Conservation (phyloP, 2,113 vertebrate species). For the Myrmecobius fasciatus region DNA sequence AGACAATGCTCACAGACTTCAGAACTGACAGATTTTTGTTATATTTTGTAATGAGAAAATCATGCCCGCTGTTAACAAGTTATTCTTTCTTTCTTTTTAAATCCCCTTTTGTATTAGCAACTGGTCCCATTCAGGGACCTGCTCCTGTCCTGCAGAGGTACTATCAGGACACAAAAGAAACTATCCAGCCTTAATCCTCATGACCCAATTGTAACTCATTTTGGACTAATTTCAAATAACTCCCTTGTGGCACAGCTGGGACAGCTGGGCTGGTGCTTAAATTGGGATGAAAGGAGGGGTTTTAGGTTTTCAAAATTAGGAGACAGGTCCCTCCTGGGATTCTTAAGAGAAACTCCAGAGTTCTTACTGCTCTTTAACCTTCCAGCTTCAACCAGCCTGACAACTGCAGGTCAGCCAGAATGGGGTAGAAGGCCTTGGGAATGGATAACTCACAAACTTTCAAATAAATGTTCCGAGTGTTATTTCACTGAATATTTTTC, state of each 20-base stretch:
- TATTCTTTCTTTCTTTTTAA: background rate
- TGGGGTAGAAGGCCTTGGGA: background rate
- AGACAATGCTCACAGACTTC: background rate
- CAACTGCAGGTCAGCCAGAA: background rate
- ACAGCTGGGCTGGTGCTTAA: background rate
- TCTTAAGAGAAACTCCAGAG: background rate
- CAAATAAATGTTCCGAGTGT: background rate
- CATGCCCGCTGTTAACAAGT: background rate
- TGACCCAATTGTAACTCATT: background rate
- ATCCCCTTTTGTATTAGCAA: background rate
- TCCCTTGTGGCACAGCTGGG: background rate
- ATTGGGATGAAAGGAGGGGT: background rate
- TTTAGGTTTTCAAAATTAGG: background rate
- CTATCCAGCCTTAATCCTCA: background rate
- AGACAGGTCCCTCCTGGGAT: background rate
- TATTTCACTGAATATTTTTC: background rate
- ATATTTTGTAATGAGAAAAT: background rate
- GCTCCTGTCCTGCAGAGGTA: background rate
- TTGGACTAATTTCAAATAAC: background rate
- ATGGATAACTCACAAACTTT: background rate
- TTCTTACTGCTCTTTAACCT: rapidly evolving
- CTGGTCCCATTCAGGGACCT: background rate
- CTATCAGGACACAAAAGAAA: background rate
- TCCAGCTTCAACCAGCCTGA: too few relatives aligned
- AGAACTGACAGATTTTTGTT: background rate